These are phyloP conservation scores for Gasteruption jaculator DNA, from an alignment of 2,888 invertebrate species.

Conservation along the genomic window DNA sequence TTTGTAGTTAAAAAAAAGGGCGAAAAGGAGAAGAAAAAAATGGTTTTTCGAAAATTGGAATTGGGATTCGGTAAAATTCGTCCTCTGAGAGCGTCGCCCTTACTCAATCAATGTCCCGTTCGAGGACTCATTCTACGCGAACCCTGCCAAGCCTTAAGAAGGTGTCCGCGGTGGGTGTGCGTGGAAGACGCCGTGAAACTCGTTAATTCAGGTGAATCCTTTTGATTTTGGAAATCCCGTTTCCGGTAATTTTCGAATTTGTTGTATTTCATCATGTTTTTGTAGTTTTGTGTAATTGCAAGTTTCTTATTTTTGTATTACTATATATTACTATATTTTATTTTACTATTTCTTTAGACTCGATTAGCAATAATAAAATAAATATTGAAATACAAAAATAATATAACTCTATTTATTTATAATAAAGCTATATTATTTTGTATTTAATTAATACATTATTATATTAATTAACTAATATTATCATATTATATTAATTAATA, in stretches of 20 bases:
- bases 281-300: no score
- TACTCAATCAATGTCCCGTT: constrained; percentile 26
- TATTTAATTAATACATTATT: no score
- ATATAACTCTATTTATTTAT: no score
- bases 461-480: no score
- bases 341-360: constrained; percentile 2
- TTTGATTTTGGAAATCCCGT: no score
- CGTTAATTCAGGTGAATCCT: constrained; percentile 38
- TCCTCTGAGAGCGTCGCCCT: constrained; percentile 21
- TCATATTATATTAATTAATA: background rate
- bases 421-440: no score
- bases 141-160: constrained; percentile 35
- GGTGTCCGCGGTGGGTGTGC: constrained; percentile 44
- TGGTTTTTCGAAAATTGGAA: constrained; percentile 31
- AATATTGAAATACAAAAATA: no score
- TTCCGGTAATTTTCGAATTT: no score
- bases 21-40: no score
- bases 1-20: no score
- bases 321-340: no score
- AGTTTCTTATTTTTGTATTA: background rate
- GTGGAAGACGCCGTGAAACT: constrained; percentile 42
- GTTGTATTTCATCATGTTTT: no score
- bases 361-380: background rate
- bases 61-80: constrained; percentile 20
- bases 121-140: constrained; percentile 28